Evolutionary conservation across 2,113 vertebrate genomes (phyloP).

Genomic region (Cottus gobio): DNA sequence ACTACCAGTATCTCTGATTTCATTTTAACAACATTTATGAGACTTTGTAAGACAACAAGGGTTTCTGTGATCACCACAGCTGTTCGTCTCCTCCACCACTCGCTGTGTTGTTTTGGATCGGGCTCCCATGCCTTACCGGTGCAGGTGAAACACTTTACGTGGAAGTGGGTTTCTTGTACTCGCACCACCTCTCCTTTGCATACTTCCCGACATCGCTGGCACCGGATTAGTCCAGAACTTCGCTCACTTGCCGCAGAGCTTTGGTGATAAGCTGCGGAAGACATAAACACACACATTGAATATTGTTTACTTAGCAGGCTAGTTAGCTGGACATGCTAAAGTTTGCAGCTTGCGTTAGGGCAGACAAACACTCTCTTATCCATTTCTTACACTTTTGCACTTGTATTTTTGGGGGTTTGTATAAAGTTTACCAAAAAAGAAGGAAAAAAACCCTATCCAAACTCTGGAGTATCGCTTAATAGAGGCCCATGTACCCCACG

Average conservation of each 20-base stretch:
- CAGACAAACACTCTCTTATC: no score
- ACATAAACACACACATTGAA: slow-evolving; percentile 27
- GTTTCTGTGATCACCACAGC: slow-evolving; percentile 2
- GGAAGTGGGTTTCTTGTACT: slow-evolving; percentile 96
- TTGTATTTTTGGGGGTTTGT: neutral
- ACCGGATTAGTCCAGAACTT: slow-evolving; percentile 89
- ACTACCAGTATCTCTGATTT: slow-evolving; percentile 7
- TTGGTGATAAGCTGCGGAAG: slow-evolving; percentile 84
- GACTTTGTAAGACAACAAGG: neutral
- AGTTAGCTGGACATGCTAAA: no score
- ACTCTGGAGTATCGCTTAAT: neutral
- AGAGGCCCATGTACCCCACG: neutral
- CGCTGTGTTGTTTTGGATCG: neutral
- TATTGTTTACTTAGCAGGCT: neutral
- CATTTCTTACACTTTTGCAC: neutral
- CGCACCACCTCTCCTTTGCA: slow-evolving; percentile 99
- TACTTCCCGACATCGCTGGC: slow-evolving; percentile 93
- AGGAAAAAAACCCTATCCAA: neutral
- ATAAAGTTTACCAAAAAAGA: neutral
- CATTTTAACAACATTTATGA: neutral
- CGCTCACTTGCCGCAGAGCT: slow-evolving; percentile 83
- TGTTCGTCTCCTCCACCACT: slow-evolving; percentile 10
- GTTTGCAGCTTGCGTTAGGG: no score
- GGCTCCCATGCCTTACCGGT: slow-evolving; percentile 86
- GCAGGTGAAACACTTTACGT: slow-evolving; percentile 99